These are phyloP conservation scores for Cynoglossus semilaevis DNA, from an alignment of 2,113 vertebrate species.

Conservation along the genomic window DNA sequence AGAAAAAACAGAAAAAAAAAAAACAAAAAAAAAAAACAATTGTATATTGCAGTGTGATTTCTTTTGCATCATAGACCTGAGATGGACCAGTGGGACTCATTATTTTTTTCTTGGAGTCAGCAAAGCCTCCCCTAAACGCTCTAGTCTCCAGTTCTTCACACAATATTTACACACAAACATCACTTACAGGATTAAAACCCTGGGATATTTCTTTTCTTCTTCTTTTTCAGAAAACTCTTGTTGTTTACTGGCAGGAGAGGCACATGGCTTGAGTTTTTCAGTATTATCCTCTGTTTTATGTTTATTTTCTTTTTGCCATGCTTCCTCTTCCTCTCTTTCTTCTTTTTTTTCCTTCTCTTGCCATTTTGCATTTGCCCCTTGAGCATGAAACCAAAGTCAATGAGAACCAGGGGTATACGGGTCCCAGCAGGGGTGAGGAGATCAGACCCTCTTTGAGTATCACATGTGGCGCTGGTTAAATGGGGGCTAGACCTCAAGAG, in stretches of 20 bases:
- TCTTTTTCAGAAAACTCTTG: conserved; percentile 31
- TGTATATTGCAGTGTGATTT: conserved; percentile 41
- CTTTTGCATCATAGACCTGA: conserved; percentile 42
- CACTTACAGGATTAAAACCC: conserved; percentile 47
- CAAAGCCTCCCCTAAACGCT: conserved; percentile 51
- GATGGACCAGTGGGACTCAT: conserved; percentile 59
- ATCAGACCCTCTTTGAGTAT: conserved; percentile 65
- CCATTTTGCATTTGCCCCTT: conserved; percentile 55
- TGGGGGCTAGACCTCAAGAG: conserved; percentile 34
- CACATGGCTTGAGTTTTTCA: conserved; percentile 63
- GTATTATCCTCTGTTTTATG: conserved; percentile 57
- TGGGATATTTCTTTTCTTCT: conserved; percentile 37
- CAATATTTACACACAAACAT: conserved; percentile 54
- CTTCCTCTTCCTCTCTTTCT: neutral
- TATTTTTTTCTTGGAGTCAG: conserved; percentile 60
- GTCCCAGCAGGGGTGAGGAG: conserved; percentile 65
- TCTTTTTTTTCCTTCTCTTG: conserved; percentile 45
- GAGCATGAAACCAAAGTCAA: conserved; percentile 70
- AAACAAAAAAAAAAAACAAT: conserved; percentile 30
- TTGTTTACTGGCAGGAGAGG: conserved; percentile 59
- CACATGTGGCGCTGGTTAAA: conserved; percentile 71
- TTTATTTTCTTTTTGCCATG: conserved; percentile 51
- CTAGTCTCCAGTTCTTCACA: conserved; percentile 35
- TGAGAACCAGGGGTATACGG: conserved; percentile 63
- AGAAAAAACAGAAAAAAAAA: too few relatives aligned